phyloP scores from a whole-genome alignment of 1,140 invertebrate genomes.

The Trachymyrmex cornetzi region DNA sequence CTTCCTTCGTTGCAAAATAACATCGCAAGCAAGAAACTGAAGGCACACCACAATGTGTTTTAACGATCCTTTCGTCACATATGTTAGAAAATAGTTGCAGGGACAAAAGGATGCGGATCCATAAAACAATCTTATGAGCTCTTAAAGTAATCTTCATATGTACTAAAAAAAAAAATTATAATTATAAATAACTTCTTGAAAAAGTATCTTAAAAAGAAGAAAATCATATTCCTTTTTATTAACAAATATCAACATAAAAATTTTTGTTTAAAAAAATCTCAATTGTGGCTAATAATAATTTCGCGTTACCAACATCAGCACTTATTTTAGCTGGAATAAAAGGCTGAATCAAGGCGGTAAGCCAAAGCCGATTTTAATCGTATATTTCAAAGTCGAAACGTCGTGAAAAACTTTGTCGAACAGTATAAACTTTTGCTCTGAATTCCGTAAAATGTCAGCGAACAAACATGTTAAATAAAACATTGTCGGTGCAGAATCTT shows the following conservation, averaged over 20 bases:
- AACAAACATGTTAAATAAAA: neutral
- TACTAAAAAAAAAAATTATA: neutral
- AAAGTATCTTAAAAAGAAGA: slow-evolving; percentile 4
- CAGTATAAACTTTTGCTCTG: neutral
- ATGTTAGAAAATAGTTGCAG: slow-evolving; percentile 6
- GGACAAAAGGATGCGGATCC: slow-evolving; percentile 12
- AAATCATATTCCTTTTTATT: neutral
- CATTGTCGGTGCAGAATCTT: neutral
- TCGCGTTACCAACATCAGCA: neutral
- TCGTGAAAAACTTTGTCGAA: neutral
- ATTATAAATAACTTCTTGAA: neutral
- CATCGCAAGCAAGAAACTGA: slow-evolving; percentile 43
- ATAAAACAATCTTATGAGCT: slow-evolving; percentile 4
- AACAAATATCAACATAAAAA: neutral
- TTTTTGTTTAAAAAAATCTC: neutral
- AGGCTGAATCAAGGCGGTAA: neutral
- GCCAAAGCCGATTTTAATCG: slow-evolving; percentile 1
- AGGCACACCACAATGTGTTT: slow-evolving; percentile 31
- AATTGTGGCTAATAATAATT: neutral
- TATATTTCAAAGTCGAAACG: neutral
- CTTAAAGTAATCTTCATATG: neutral
- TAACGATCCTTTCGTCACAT: slow-evolving; percentile 51
- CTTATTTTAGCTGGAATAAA: neutral
- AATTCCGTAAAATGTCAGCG: neutral
- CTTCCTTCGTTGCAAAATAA: slow-evolving; percentile 47